A percentile compares a stretch with the other conserved stretches of the same genome.
phyloP scores from a whole-genome alignment of 2,113 vertebrate species.

The Maylandia zebra region DNA sequence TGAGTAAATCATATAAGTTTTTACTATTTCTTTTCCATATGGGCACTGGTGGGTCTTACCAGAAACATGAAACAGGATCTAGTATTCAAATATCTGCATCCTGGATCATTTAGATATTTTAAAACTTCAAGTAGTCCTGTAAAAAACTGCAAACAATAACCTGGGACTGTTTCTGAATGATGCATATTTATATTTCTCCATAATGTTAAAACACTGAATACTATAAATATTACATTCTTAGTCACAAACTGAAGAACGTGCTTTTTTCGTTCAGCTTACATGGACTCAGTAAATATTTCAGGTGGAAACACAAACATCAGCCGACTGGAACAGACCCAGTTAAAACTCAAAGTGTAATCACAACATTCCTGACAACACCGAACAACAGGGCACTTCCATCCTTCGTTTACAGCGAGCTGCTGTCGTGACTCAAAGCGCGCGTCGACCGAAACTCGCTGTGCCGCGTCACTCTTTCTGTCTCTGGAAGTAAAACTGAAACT shows the following conservation, averaged over 20 bases:
- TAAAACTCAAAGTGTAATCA: not conserved
- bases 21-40: no score
- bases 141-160: not conserved
- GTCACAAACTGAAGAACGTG: not conserved
- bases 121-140: not conserved
- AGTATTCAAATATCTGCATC: not conserved
- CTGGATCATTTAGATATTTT: not conserved
- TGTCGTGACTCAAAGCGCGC: accelerated
- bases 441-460: accelerated
- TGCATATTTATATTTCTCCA: not conserved
- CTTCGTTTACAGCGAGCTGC: not conserved
- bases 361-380: not conserved
- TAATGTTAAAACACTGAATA: not conserved
- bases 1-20: no score
- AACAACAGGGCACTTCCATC: not conserved
- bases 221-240: not conserved
- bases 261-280: accelerated
- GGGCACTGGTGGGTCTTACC: not conserved
- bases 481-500: not conserved
- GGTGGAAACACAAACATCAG: accelerated
- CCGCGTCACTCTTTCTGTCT: not conserved
- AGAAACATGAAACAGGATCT: not conserved
- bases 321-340: not conserved
- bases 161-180: not conserved
- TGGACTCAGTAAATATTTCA: not conserved